Evolutionary conservation across 2,888 invertebrate species (phyloP).

Genomic region (Cosmopolites sordidus): DNA sequence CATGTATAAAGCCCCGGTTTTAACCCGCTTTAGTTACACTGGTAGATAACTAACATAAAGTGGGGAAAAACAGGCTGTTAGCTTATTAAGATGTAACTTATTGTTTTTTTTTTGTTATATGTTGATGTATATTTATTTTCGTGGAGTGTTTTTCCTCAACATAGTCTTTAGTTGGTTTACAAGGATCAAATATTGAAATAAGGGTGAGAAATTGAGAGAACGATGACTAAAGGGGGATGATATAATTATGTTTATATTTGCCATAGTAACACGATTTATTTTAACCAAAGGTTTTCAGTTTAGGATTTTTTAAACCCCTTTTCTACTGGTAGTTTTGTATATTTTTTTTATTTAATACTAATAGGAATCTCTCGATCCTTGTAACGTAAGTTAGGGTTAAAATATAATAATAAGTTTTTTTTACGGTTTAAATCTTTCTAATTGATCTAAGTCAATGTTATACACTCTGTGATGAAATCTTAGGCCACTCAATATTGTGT

Average conservation of each 20-base stretch:
- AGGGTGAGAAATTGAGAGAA: background rate
- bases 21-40: background rate
- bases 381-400: background rate
- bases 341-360: background rate
- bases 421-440: too few species aligned
- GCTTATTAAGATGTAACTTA: slow-evolving; percentile 6
- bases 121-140: slow-evolving; percentile 15
- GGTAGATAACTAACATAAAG: background rate
- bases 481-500: too few species aligned
- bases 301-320: background rate
- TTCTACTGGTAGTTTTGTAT: background rate
- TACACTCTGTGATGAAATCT: too few species aligned
- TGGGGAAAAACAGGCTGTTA: background rate
- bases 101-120: slow-evolving; percentile 14
- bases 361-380: slow-evolving; percentile 2
- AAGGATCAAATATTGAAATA: background rate
- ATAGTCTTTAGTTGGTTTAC: background rate
- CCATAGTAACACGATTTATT: background rate
- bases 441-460: too few species aligned
- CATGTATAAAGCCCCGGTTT: background rate
- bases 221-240: background rate
- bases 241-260: background rate
- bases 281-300: background rate
- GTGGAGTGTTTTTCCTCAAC: background rate
- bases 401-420: background rate